A percentile compares a stretch with the other conserved stretches of the same genome.
These are phyloP conservation scores for Arvicanthis niloticus DNA, from an alignment of 2,113 vertebrate genomes.

Conservation along the genomic window DNA sequence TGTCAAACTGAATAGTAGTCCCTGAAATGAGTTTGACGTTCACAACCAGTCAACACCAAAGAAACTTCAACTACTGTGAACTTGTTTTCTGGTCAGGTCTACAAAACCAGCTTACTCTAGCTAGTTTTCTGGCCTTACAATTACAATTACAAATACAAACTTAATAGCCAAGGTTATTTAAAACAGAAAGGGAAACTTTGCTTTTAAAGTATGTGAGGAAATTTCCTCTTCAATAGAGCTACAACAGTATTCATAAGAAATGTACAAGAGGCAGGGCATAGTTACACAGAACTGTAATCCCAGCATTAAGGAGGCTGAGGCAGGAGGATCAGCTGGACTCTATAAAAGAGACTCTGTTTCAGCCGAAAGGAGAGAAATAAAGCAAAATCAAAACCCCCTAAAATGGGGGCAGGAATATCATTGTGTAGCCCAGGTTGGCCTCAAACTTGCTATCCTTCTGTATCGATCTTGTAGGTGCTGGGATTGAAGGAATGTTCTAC, in stretches of 20 bases:
- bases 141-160: not conserved
- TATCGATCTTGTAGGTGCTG: not conserved
- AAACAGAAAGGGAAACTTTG: not conserved
- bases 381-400: not conserved
- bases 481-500: not conserved
- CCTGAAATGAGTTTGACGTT: not conserved
- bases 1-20: not conserved
- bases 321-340: not conserved
- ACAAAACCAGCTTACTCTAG: not conserved
- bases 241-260: slow-evolving; percentile 7
- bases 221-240: not conserved
- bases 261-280: not conserved
- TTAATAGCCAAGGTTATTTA: slow-evolving; percentile 20
- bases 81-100: not conserved
- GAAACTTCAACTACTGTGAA: not conserved
- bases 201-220: slow-evolving; percentile 9
- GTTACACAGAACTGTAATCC: not conserved
- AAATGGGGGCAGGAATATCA: not conserved
- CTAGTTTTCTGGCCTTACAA: not conserved
- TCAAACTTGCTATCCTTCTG: not conserved
- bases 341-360: not conserved
- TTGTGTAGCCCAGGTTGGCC: not conserved
- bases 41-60: not conserved
- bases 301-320: not conserved
- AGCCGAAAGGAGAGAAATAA: not conserved